These are phyloP conservation scores for Mirza zaza DNA, from an alignment of 2,113 vertebrate genomes.

Conservation along the genomic window DNA sequence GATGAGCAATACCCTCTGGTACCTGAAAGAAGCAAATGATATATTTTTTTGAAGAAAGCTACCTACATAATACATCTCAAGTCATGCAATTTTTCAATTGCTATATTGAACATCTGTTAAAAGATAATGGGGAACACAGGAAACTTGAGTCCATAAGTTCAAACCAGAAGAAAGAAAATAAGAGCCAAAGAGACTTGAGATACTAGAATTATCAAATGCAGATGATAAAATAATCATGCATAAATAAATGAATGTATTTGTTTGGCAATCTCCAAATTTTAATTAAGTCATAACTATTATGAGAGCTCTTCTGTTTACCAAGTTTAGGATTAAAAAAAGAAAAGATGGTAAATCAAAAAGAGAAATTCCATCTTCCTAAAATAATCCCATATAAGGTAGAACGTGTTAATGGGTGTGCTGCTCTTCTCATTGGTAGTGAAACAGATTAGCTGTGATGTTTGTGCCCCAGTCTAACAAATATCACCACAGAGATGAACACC, in stretches of 20 bases:
- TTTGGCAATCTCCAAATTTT: background rate
- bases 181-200: background rate
- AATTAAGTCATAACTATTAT: background rate
- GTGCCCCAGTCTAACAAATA: background rate
- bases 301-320: background rate
- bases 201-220: background rate
- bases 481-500: background rate
- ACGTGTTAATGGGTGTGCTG: background rate
- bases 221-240: background rate
- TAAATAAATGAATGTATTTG: background rate
- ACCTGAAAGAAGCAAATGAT: background rate
- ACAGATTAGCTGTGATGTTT: background rate
- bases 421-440: background rate
- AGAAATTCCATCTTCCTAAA: background rate
- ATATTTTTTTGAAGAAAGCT: background rate
- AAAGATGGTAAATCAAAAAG: background rate
- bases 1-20: background rate
- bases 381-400: background rate
- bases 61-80: background rate
- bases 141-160: background rate
- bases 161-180: background rate
- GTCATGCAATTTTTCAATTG: background rate
- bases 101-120: background rate
- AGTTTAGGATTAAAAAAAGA: background rate
- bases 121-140: background rate